A percentile compares a stretch with the other conserved stretches of the same genome.
Evolutionary conservation across 2,113 vertebrate genomes (phyloP).

Genomic region (Diadophis punctatus): DNA sequence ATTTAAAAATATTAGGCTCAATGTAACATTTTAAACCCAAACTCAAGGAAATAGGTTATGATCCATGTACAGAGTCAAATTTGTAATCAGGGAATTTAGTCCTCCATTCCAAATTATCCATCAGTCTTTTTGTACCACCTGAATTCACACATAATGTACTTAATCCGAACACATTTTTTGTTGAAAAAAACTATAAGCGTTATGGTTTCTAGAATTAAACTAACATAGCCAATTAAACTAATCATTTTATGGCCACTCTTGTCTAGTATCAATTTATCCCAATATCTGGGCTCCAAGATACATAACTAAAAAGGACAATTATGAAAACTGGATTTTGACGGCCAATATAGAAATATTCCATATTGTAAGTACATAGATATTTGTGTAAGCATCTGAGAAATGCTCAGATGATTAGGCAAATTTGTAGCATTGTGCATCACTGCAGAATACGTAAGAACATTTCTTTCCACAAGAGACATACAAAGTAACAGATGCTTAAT

Average conservation of each 20-base stretch:
- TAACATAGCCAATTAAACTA: not conserved
- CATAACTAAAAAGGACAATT: not conserved
- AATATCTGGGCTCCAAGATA: not conserved
- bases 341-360: not conserved
- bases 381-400: slow-evolving; percentile 15
- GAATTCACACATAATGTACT: not conserved
- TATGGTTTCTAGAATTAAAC: not conserved
- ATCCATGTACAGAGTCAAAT: not conserved
- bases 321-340: not conserved
- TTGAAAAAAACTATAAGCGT: not conserved
- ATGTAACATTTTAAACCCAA: not conserved
- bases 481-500: not conserved
- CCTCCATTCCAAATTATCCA: not conserved
- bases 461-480: slow-evolving; percentile 1
- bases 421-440: not conserved
- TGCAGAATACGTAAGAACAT: not conserved
- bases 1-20: slow-evolving; percentile 8
- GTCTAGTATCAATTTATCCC: not conserved
- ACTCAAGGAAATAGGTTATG: not conserved
- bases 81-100: not conserved
- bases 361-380: slow-evolving; percentile 20
- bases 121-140: not conserved
- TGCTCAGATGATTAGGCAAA: not conserved
- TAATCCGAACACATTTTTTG: not conserved
- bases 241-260: not conserved